Base-by-base conservation (phyloP, 2,888 invertebrate species). In the Tromatobia lineatoria region DNA sequence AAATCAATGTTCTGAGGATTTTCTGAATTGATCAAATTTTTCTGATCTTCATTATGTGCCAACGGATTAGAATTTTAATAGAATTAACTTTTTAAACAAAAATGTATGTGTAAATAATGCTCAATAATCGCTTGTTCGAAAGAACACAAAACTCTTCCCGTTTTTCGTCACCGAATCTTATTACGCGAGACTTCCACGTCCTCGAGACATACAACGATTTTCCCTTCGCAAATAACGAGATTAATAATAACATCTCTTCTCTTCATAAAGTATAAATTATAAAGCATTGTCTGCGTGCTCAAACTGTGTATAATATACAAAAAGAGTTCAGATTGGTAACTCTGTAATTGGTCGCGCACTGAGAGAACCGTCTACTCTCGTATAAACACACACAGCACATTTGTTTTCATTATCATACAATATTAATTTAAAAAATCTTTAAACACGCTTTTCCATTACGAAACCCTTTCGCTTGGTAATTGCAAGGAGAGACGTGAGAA, bases 321-420 rank as follows among this genome's bases (percentile, higher is more conserved):
- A 50, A 54, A 78, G 78, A 82, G 69, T 82, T 74, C 71, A 67
- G 77, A 73, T 74, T 73, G 82, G 73, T 74, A 82, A 82, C 77
- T 74, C 73, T 50, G 23, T 82, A 57, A 47, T 34, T 69, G 34
- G 59, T 75, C 74, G 74, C 82, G 74, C 74, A 69, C 78, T 79
- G 78, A 78, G 42, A 78, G 69, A 82, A 78, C 77, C 54, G 38
- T 38, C 73, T 73, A 52, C 82, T 69, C 47, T 67, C 77, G 64
- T 13, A 59, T 66, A 29, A 61, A 61, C 61, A 50, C 57, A 70
- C 69, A 54, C 64, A 54, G n/a, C 34, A 42, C 42, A 45, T 15
- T 69, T 38, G 10, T 38, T 38, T 38, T 10, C 38, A 38, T 38
- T 52, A 47, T 52, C 34, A 57, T 66, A 23, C n/a, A n/a, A 66